Evolutionary conservation across 1,140 invertebrate genomes (phyloP).

Genomic region (Nasonia longicornis): DNA sequence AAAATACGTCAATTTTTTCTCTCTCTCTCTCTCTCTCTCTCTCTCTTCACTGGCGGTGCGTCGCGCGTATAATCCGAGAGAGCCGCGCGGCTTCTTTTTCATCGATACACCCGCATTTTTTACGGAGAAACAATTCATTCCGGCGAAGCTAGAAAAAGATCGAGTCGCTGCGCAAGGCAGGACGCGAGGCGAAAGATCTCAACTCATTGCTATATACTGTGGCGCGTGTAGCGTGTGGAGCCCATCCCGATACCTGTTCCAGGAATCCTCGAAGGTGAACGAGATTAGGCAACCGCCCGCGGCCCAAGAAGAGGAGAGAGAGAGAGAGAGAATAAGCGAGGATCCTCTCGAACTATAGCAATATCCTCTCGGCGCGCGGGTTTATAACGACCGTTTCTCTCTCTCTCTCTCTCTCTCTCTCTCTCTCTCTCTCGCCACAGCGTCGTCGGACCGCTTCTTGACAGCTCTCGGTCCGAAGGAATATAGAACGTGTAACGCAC

Average conservation of each 20-base stretch:
- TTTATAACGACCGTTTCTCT: not conserved
- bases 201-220: slow-evolving; percentile 11
- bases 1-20: slow-evolving; percentile 22
- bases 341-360: slow-evolving; percentile 13
- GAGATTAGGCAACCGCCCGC: slow-evolving; percentile 50
- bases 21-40: not conserved
- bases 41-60: no score
- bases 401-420: not conserved
- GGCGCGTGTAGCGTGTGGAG: not conserved
- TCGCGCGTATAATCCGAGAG: not conserved
- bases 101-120: not conserved
- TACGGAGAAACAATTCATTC: slow-evolving; percentile 39
- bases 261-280: slow-evolving; percentile 55
- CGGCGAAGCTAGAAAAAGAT: not conserved
- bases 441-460: not conserved
- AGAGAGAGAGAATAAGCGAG: not conserved
- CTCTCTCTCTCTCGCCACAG: not conserved
- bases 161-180: not conserved
- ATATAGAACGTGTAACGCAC: slow-evolving; percentile 4
- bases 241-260: slow-evolving; percentile 49
- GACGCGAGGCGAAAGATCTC: not conserved
- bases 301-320: slow-evolving; percentile 23
- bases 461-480: not conserved
- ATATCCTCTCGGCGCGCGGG: not conserved
- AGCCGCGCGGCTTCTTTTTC: slow-evolving; percentile 7